Conservation (phyloP, 1,140 invertebrate genomes). For the Lucilia sericata region DNA sequence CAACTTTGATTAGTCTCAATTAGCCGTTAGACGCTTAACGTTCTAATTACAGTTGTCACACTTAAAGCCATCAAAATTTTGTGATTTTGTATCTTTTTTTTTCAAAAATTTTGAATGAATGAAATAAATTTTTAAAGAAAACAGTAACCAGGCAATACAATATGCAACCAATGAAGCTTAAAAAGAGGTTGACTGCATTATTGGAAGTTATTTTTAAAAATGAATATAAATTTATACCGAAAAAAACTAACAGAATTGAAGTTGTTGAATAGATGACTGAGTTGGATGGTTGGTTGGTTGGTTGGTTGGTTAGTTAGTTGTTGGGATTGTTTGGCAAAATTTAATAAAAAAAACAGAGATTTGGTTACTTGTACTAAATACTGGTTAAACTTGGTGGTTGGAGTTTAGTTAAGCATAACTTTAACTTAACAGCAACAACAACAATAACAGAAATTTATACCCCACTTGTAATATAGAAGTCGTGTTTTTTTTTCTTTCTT, state of each 20-base stretch:
- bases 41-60: neutral
- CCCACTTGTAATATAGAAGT: slow-evolving; percentile 8
- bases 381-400: slow-evolving; percentile 28
- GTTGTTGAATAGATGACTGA: neutral
- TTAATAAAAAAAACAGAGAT: neutral
- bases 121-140: neutral
- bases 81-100: neutral
- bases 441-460: neutral
- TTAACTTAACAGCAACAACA: neutral
- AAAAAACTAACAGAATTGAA: neutral
- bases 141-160: neutral
- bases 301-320: neutral
- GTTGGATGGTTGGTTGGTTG: neutral
- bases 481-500: neutral
- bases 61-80: neutral
- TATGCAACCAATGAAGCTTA: slow-evolving; percentile 1
- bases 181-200: slow-evolving; percentile 29
- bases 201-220: slow-evolving; percentile 6
- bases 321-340: neutral
- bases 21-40: too few species aligned
- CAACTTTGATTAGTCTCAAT: too few species aligned
- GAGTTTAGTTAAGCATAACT: slow-evolving; percentile 13
- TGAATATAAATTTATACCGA: neutral
- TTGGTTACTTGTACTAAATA: slow-evolving; percentile 24
- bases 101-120: neutral